Conservation (phyloP, 2,888 invertebrate genomes). For the Mesorhabditis spiculigera region DNA sequence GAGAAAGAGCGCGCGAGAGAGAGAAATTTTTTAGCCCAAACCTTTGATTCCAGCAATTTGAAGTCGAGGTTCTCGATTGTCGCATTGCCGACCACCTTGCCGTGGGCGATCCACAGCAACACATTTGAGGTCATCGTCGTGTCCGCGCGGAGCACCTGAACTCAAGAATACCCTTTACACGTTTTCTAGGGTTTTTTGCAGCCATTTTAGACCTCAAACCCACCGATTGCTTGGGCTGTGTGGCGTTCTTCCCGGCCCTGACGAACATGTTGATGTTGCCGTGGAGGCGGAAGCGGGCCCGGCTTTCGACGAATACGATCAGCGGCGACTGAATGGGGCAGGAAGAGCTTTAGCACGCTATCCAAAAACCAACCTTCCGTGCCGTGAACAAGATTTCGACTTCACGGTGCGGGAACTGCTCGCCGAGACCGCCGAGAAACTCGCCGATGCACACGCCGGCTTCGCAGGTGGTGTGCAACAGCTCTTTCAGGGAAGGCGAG, state of each 20-base stretch:
- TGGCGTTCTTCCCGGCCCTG: slow-evolving; percentile 32
- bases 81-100: slow-evolving; percentile 52
- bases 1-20: no score
- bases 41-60: slow-evolving; percentile 44
- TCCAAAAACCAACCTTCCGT: slow-evolving; percentile 21
- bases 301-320: slow-evolving; percentile 53
- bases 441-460: slow-evolving; percentile 56
- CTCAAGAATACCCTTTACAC: slow-evolving; percentile 3
- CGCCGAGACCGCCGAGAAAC: slow-evolving; percentile 51
- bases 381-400: slow-evolving; percentile 40
- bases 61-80: slow-evolving; percentile 56
- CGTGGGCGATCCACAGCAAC: slow-evolving; percentile 44
- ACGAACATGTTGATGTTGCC: slow-evolving; percentile 54
- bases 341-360: neutral
- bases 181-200: neutral
- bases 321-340: slow-evolving; percentile 40
- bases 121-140: slow-evolving; percentile 57
- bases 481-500: slow-evolving; percentile 23
- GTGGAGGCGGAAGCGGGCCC: slow-evolving; percentile 54
- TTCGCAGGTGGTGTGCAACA: slow-evolving; percentile 52
- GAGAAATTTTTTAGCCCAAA: no score
- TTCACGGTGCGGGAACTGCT: slow-evolving; percentile 51
- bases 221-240: slow-evolving; percentile 42
- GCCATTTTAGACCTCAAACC: neutral
- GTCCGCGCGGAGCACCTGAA: slow-evolving; percentile 47